Evolutionary conservation across 1,140 invertebrate species (phyloP).

Genomic region (Anoplolepis gracilipes): DNA sequence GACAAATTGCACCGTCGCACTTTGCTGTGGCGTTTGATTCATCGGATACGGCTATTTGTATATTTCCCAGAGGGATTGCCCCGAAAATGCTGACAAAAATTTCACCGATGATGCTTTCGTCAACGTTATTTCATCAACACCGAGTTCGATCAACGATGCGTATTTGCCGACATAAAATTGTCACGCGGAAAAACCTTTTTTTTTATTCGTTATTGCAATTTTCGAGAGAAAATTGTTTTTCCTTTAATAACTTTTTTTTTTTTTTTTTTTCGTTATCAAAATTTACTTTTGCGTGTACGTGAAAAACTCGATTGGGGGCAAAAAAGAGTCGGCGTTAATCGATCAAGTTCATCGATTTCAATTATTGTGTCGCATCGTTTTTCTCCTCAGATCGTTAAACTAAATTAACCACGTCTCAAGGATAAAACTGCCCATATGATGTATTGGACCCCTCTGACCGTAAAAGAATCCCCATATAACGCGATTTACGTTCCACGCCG

Average conservation of each 20-base stretch:
- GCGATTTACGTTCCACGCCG: slow-evolving; percentile 35
- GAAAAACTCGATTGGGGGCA: background rate
- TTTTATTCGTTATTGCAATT: background rate
- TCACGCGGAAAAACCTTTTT: background rate
- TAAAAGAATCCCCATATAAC: background rate
- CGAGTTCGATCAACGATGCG: background rate
- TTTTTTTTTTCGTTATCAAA: too few species aligned
- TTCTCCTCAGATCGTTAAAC: background rate
- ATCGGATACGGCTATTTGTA: slow-evolving; percentile 1
- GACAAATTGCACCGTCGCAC: slow-evolving; percentile 58
- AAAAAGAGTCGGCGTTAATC: background rate
- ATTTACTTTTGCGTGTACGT: background rate
- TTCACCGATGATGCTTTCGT: background rate
- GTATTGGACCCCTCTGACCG: slow-evolving; percentile 18
- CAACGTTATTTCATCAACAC: background rate
- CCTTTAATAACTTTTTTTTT: background rate
- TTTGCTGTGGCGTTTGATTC: slow-evolving; percentile 44
- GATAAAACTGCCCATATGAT: slow-evolving; percentile 2
- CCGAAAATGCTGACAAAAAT: slow-evolving; percentile 10
- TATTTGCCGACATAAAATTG: background rate
- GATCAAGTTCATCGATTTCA: background rate
- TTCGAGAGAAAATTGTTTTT: background rate
- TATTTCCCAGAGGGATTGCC: background rate
- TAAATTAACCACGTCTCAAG: slow-evolving; percentile 6
- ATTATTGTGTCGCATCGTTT: slow-evolving; percentile 1